Base-by-base conservation (phyloP, 2,797 vertebrate species). In the Pipistrellus nathusii region DNA sequence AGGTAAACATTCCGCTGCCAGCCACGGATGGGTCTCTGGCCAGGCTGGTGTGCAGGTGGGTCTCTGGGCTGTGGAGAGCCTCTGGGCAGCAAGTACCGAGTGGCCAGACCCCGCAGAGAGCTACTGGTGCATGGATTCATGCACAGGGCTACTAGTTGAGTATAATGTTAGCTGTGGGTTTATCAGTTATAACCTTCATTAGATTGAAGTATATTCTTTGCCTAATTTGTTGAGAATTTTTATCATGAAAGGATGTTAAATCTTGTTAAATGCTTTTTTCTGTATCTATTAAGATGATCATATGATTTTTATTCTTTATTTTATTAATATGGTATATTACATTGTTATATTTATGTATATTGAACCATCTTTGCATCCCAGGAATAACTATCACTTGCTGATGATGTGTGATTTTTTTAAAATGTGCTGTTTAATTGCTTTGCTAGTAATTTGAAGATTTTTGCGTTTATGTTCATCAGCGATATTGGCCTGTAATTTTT, bases 381-480 rank as follows among this genome's bases (percentile, higher is more conserved):
- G n/a, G 32, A 62, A 77, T 69, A 76, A 68, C 48, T 46, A 32
- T 11, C 48, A 59, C 38, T 72, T 72, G n/a, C 32, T 35, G 30
- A 44, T 75, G 20, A 13, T 80, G 38, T 53, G 21, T 82, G 15
- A 66, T 76, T 27, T 73, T 73, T 88, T 93, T 93, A 69, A 57
- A 71, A 30, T 38, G 62, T 38, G 68, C 53, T 27, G 15, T 81
- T 73, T 68, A 81, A 87, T 73, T 92, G 15, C 27, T 88, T 93
- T 88, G 7, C 6, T 76, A n/a, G 3, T 68, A 44, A 83, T 93
- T 92, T 55, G n/a, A 83, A 32, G 59, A 73, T 66, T 73, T 93
- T 73, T 88, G 8, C 23, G 1, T 55, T 18, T 66, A 3, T 82
- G n/a, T 72, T 64, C 35, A 66, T 93, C 27, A 23, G 57, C 9